These are phyloP conservation scores for Odontamblyopus rebecca DNA, from an alignment of 2,797 vertebrate species.

Conservation along the genomic window DNA sequence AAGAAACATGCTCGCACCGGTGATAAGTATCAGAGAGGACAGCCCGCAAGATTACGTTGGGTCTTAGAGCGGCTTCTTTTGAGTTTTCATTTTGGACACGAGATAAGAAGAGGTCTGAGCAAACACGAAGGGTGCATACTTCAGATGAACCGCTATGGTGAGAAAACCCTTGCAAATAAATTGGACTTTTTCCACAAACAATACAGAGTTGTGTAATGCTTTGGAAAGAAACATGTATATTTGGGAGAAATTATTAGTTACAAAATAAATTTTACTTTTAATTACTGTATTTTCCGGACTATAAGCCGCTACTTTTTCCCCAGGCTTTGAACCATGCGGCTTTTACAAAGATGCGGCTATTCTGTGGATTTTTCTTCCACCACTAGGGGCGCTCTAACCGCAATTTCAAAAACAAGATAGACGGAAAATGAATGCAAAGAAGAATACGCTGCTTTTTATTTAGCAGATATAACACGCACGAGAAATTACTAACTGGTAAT, in stretches of 20 bases:
- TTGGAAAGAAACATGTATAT: neutral
- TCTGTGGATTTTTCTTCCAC: no score
- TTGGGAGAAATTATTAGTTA: neutral
- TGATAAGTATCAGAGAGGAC: constrained; percentile 69
- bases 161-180: constrained; percentile 59
- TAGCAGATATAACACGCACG: no score
- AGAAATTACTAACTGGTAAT: no score
- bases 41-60: constrained; percentile 57
- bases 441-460: no score
- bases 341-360: no score
- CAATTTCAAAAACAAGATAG: no score
- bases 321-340: no score
- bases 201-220: neutral
- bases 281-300: no score
- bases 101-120: constrained; percentile 55
- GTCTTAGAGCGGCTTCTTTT: constrained; percentile 57
- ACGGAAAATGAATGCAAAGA: no score
- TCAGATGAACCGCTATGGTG: constrained; percentile 42
- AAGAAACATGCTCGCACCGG: constrained; percentile 63
- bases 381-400: no score
- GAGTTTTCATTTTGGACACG: constrained; percentile 55
- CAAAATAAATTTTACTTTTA: no score
- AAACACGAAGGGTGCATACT: constrained; percentile 64
- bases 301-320: no score
- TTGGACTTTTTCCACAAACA: constrained; percentile 24